A percentile compares a stretch with the other conserved stretches of the same genome.
These are phyloP conservation scores for Penaeus indicus DNA, from an alignment of 1,140 invertebrate genomes.

Conservation along the genomic window DNA sequence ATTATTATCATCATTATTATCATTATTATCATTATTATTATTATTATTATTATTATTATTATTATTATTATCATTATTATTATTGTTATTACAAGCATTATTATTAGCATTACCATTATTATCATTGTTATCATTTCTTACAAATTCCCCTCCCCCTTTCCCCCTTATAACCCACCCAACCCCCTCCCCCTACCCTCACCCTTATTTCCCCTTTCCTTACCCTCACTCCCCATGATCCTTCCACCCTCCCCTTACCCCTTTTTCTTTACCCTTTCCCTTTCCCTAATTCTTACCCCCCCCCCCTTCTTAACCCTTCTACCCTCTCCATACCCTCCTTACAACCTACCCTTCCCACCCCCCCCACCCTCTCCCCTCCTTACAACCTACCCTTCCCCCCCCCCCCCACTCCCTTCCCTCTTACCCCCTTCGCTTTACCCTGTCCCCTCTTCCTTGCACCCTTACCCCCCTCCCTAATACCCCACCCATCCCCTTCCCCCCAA, in stretches of 20 bases:
- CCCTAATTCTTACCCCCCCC: background rate
- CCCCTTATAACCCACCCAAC: background rate
- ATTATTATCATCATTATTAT: too few species aligned
- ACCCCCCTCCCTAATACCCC: background rate
- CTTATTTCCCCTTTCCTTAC: too few species aligned
- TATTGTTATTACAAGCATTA: too few species aligned
- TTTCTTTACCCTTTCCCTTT: background rate
- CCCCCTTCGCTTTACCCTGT: background rate
- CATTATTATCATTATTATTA: too few species aligned
- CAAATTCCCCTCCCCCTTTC: background rate
- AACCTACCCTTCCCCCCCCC: background rate
- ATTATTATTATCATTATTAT: too few species aligned
- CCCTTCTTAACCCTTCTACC: background rate
- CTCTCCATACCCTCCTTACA: background rate
- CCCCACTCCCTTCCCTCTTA: background rate
- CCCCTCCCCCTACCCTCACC: background rate
- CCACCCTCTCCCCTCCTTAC: background rate
- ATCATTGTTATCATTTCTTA: too few species aligned
- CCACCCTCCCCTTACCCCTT: background rate
- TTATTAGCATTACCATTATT: too few species aligned
- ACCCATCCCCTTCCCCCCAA: background rate
- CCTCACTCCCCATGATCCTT: background rate
- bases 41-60: too few species aligned
- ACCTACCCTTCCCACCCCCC: background rate
- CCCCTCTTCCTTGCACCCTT: background rate